Percentiles rank a stretch among this genome's conserved stretches.
phyloP scores from a whole-genome alignment of 2,797 vertebrate species.

The Lates japonicus region DNA sequence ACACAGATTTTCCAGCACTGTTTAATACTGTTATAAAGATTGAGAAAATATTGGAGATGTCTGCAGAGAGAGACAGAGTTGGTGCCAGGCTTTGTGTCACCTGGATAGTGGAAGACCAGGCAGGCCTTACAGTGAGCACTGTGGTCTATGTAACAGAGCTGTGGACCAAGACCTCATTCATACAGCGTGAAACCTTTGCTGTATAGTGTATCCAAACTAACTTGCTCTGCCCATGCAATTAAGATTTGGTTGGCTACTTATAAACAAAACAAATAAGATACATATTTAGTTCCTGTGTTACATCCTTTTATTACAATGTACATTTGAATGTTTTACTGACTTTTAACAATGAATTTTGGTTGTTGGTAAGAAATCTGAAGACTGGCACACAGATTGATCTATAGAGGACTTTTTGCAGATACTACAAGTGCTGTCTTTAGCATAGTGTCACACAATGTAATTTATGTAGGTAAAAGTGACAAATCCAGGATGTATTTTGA shows the following conservation, averaged over 20 bases:
- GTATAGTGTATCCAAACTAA: background rate
- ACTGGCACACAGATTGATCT: background rate
- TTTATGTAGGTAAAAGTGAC: background rate
- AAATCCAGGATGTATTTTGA: background rate
- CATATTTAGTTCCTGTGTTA: background rate
- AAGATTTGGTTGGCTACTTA: background rate
- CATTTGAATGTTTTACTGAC: no score
- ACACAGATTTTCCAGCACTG: conserved; percentile 64
- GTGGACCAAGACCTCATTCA: background rate
- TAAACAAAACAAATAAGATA: background rate
- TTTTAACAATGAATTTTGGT: background rate
- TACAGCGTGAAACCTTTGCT: background rate
- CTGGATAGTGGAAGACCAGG: conserved; percentile 50
- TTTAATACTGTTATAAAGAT: conserved; percentile 81
- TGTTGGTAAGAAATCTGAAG: background rate
- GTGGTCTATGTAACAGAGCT: conserved; percentile 40
- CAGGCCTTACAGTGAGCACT: conserved; percentile 48
- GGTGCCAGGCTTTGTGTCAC: conserved; percentile 67
- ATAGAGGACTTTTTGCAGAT: background rate
- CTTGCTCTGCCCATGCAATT: background rate
- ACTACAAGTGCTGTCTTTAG: conserved; percentile 5
- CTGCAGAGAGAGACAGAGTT: conserved; percentile 66
- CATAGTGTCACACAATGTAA: background rate
- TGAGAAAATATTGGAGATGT: conserved; percentile 73
- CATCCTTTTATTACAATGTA: background rate